Conservation (phyloP, 1,140 invertebrate species). For the Temnothorax nylanderi region DNA sequence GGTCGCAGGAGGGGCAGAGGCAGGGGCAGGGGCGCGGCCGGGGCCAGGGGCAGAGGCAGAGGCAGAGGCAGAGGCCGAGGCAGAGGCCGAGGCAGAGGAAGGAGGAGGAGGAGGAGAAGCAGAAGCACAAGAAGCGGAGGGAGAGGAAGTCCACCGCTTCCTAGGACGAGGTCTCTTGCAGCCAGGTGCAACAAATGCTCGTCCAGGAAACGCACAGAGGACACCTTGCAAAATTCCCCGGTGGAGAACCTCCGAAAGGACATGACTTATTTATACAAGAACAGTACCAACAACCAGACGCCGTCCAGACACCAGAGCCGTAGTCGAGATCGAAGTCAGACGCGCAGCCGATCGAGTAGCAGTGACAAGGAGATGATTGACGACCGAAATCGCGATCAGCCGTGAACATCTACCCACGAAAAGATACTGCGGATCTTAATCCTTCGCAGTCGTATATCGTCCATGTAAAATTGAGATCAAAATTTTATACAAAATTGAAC, state of each 20-base stretch:
- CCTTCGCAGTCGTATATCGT: constrained; percentile 31
- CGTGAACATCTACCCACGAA: constrained; percentile 15
- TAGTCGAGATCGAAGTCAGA: constrained; percentile 59
- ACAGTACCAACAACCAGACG: constrained; percentile 24
- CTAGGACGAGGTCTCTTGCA: background rate
- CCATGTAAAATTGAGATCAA: background rate
- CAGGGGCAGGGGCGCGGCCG: background rate
- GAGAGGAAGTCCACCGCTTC: background rate
- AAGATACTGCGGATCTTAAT: background rate
- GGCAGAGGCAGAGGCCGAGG: background rate
- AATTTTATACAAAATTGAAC: constrained; percentile 3
- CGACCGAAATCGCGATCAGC: constrained; percentile 45
- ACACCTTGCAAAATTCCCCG: constrained; percentile 51
- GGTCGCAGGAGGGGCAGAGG: background rate
- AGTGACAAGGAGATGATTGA: constrained; percentile 71
- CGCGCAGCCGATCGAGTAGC: constrained; percentile 72
- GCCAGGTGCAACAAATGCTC: constrained; percentile 57
- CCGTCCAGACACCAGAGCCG: constrained; percentile 58
- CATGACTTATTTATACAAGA: constrained; percentile 59
- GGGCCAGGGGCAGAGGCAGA: background rate
- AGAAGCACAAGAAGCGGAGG: background rate
- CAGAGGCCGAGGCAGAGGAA: background rate
- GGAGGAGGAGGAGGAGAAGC: constrained; percentile 18
- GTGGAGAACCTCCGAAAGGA: constrained; percentile 43
- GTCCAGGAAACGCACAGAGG: constrained; percentile 24